phyloP scores from a whole-genome alignment of 2,113 vertebrate genomes.

The Lampris megalopsis region DNA sequence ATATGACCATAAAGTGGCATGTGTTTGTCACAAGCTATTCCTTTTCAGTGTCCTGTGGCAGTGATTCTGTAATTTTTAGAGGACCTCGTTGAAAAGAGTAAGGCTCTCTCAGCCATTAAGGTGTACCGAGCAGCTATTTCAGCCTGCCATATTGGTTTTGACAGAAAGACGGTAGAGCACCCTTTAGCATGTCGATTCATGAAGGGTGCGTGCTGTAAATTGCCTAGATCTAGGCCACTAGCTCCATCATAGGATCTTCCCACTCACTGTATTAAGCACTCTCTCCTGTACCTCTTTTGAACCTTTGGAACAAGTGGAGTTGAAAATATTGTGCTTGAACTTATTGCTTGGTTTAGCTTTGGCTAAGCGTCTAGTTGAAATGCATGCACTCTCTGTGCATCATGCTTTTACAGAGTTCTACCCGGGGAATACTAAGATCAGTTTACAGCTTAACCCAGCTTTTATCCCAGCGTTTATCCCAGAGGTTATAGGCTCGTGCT shows the following conservation, averaged over 20 bases:
- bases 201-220: too few species aligned
- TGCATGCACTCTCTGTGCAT: too few species aligned
- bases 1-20: not conserved
- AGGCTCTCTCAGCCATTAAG: conserved; percentile 7
- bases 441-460: too few species aligned
- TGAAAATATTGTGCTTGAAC: too few species aligned
- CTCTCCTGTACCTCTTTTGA: not conserved
- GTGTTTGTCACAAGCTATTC: not conserved
- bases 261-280: not conserved
- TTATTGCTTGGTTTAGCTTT: too few species aligned
- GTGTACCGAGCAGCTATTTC: conserved; percentile 5
- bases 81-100: not conserved
- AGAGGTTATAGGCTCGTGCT: too few species aligned
- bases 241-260: not conserved
- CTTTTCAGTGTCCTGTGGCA: conserved; percentile 2
- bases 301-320: not conserved
- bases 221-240: not conserved
- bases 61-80: not conserved
- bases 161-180: too few species aligned
- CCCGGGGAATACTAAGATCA: too few species aligned
- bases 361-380: too few species aligned
- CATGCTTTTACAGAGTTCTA: too few species aligned
- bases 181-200: too few species aligned
- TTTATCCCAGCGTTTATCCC: too few species aligned
- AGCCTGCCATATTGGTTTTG: not conserved